Conservation (phyloP, 2,113 vertebrate species). For the Paracanthobrama guichenoti region DNA sequence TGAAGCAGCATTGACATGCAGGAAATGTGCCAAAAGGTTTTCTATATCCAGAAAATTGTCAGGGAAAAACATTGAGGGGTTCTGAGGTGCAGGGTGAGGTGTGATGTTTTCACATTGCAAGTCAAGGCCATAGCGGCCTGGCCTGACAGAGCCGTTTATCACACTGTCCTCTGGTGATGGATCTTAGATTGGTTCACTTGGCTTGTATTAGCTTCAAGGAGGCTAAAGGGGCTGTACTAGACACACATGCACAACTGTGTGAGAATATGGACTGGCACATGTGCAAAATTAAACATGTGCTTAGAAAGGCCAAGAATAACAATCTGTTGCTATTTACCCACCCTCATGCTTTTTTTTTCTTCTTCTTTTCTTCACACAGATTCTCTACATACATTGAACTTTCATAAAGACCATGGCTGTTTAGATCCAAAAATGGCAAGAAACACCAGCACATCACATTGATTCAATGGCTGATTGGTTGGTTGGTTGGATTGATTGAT, state of each 20-base stretch:
- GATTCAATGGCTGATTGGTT: no score
- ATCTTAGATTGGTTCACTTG: conserved; percentile 68
- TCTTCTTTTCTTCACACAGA: background rate
- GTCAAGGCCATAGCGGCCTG: conserved; percentile 70
- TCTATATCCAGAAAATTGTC: background rate
- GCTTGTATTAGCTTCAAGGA: conserved; percentile 60
- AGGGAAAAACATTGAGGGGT: conserved; percentile 6
- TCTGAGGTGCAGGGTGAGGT: background rate
- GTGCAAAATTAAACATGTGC: conserved; percentile 1
- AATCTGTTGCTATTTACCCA: background rate
- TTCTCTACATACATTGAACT: background rate
- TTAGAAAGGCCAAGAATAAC: background rate
- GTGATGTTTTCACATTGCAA: conserved; percentile 51
- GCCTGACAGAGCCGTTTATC: conserved; percentile 75
- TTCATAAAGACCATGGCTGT: background rate
- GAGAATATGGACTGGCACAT: conserved; percentile 28
- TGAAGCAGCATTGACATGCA: background rate
- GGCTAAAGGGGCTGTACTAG: conserved; percentile 62
- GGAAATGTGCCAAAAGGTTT: background rate
- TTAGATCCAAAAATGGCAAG: background rate
- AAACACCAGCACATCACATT: background rate
- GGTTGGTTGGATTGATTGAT: no score
- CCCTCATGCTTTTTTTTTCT: background rate
- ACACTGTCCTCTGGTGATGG: conserved; percentile 68
- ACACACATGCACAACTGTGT: conserved; percentile 40